Percentiles rank a stretch among this genome's conserved stretches.
Evolutionary conservation across 2,888 invertebrate genomes (phyloP).

Genomic region (Temnothorax rugatulus): DNA sequence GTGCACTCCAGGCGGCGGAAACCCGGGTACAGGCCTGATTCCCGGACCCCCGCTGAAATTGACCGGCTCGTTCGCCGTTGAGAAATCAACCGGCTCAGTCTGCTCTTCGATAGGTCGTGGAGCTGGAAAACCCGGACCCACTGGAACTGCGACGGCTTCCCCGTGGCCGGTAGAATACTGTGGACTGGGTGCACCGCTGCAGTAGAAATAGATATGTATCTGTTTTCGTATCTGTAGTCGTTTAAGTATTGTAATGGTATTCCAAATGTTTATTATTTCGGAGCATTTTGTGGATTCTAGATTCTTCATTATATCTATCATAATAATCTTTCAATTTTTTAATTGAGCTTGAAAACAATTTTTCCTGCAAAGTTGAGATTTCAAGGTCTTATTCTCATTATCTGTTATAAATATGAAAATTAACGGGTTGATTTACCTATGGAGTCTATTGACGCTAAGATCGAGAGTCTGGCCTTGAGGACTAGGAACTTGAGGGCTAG

Average conservation of each 20-base stretch:
- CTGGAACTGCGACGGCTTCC: conserved; percentile 87
- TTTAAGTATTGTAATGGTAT: not conserved
- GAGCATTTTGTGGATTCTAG: not conserved
- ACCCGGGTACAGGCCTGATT: conserved; percentile 88
- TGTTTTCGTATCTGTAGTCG: not conserved
- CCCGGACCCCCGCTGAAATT: conserved; percentile 88
- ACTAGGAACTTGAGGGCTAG: conserved; percentile 96
- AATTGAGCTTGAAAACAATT: not conserved
- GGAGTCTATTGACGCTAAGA: conserved; percentile 95
- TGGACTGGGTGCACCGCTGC: conserved; percentile 88
- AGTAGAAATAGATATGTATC: conserved; percentile 51
- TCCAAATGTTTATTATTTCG: not conserved
- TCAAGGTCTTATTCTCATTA: not conserved
- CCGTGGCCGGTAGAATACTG: conserved; percentile 87
- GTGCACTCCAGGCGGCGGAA: conserved; percentile 89
- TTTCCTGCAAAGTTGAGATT: not conserved
- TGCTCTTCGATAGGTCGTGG: conserved; percentile 89
- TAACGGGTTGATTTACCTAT: conserved; percentile 89
- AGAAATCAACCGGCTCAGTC: conserved; percentile 92
- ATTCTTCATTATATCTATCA: no score
- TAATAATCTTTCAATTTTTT: not conserved
- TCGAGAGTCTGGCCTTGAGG: conserved; percentile 96
- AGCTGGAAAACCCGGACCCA: conserved; percentile 88
- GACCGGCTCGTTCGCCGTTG: conserved; percentile 89
- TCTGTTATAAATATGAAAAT: conserved; percentile 3